These are phyloP conservation scores for Brienomyrus brachyistius DNA, from an alignment of 2,113 vertebrate species.

Conservation along the genomic window DNA sequence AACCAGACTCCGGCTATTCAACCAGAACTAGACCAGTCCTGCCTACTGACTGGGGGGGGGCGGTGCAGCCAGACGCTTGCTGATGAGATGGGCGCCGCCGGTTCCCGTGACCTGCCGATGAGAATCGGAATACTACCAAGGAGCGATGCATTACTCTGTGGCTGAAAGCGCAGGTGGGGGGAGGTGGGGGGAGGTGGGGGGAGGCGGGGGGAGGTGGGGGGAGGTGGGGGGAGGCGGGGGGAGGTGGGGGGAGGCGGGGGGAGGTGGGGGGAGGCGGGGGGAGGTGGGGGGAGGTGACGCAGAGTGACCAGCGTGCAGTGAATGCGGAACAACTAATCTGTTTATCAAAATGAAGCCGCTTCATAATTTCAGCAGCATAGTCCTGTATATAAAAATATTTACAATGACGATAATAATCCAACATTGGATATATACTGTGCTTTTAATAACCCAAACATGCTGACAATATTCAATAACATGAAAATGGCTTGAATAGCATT, in stretches of 20 bases:
- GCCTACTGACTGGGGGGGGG: background rate
- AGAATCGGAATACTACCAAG: background rate
- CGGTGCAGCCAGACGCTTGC: background rate
- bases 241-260: background rate
- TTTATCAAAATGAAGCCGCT: background rate
- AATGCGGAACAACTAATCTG: background rate
- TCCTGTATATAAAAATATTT: background rate
- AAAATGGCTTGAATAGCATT: background rate
- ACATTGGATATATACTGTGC: background rate
- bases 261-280: background rate
- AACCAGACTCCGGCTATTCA: background rate
- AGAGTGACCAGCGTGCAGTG: background rate
- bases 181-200: background rate
- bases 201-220: background rate
- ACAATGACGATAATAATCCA: background rate
- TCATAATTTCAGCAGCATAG: background rate
- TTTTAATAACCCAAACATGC: background rate
- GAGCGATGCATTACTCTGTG: background rate
- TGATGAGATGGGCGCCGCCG: background rate
- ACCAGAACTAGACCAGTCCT: background rate
- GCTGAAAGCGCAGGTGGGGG: background rate
- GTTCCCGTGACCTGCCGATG: background rate
- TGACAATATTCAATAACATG: background rate
- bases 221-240: background rate
- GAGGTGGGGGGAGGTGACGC: background rate